These are phyloP conservation scores for Gopherus flavomarginatus DNA, from an alignment of 2,113 vertebrate genomes.

Conservation along the genomic window DNA sequence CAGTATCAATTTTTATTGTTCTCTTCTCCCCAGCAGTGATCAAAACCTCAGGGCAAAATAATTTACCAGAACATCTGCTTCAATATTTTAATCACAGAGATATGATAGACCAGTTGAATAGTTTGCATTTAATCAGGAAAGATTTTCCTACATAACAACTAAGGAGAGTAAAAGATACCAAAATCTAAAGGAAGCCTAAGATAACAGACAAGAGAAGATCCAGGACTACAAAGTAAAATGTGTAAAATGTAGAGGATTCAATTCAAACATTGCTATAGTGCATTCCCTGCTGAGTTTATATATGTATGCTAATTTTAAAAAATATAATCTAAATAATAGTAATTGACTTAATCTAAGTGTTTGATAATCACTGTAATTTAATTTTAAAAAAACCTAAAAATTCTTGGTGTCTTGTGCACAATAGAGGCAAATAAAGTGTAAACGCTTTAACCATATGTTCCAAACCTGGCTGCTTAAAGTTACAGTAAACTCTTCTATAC, in stretches of 20 bases:
- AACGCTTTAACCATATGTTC: background rate
- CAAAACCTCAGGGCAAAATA: background rate
- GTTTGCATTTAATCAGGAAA: background rate
- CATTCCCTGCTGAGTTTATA: background rate
- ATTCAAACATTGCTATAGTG: background rate
- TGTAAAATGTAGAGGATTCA: background rate
- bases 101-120: background rate
- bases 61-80: background rate
- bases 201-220: background rate
- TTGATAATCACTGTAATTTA: background rate
- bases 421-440: background rate
- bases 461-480: background rate
- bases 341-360: background rate
- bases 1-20: background rate
- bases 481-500: background rate
- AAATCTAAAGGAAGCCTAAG: slow-evolving; percentile 6
- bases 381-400: background rate
- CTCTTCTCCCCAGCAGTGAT: background rate
- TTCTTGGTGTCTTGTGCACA: background rate
- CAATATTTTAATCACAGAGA: background rate
- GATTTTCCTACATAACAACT: background rate
- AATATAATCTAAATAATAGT: background rate
- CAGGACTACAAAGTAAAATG: background rate
- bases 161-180: slow-evolving; percentile 1
- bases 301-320: background rate